Percentiles rank a stretch among this genome's conserved stretches.
Evolutionary conservation across 2,797 vertebrate genomes (phyloP).

Genomic region (Leucoraja ocellata): DNA sequence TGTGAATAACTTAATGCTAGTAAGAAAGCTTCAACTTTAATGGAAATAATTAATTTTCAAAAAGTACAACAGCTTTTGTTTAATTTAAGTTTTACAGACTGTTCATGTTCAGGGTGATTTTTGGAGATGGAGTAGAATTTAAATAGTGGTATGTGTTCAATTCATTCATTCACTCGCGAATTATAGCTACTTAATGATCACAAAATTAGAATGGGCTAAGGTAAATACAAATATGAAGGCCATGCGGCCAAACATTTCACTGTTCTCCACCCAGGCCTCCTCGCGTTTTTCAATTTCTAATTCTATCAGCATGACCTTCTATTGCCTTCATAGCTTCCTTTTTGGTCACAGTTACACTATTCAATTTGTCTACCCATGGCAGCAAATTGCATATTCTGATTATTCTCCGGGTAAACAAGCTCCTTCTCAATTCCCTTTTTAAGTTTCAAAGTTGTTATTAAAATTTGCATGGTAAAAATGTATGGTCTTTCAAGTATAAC

Average conservation of each 20-base stretch:
- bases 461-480: background rate
- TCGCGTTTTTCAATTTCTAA: no score
- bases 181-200: background rate
- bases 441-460: background rate
- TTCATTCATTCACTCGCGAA: background rate
- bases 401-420: no score
- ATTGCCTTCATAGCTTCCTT: no score
- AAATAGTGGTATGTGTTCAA: background rate
- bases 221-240: no score
- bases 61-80: background rate
- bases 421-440: no score
- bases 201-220: background rate
- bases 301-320: no score
- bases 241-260: no score
- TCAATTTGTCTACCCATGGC: no score
- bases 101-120: background rate
- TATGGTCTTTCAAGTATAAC: no score
- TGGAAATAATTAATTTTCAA: background rate
- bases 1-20: background rate
- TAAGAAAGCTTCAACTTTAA: background rate
- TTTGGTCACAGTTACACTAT: no score
- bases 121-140: background rate
- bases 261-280: no score
- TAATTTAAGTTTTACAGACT: background rate
- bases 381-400: no score